Percentiles rank a stretch among this genome's conserved stretches.
Conservation (phyloP, 2,113 vertebrate species). For the Platichthys flesus region DNA sequence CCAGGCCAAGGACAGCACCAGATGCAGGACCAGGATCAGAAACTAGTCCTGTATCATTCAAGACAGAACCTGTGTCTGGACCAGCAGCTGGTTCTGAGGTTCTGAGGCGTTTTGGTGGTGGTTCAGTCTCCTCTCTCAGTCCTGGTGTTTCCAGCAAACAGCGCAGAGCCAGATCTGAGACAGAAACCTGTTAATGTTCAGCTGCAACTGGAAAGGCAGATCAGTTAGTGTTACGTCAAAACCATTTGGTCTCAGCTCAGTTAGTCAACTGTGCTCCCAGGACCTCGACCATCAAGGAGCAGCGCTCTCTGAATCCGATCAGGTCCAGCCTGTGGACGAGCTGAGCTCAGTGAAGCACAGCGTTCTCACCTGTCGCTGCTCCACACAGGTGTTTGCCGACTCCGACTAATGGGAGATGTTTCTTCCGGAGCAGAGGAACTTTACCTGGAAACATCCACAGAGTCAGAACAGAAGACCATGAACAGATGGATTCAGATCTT, state of each 20-base stretch:
- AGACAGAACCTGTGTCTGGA: background rate
- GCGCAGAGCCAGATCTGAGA: conserved; percentile 90
- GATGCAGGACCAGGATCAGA: background rate
- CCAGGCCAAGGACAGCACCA: conserved; percentile 70
- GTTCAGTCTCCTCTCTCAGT: conserved; percentile 56
- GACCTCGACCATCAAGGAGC: too few relatives aligned
- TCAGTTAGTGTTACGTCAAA: too few relatives aligned
- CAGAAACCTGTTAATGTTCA: background rate
- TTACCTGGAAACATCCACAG: conserved; percentile 76
- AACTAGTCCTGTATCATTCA: background rate
- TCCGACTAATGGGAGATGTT: conserved; percentile 87
- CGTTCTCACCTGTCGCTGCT: conserved; percentile 90
- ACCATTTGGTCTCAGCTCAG: too few relatives aligned
- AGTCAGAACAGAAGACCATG: background rate
- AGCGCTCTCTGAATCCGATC: background rate
- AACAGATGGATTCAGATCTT: background rate
- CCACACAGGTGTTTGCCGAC: conserved; percentile 97
- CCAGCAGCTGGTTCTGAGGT: conserved; percentile 46
- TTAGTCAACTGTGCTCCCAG: too few relatives aligned
- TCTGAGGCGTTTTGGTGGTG: conserved; percentile 83
- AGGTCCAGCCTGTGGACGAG: background rate
- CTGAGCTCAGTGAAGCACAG: background rate
- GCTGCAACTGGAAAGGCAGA: too few relatives aligned
- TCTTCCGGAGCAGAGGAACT: conserved; percentile 85
- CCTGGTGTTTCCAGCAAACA: conserved; percentile 86